Conservation (phyloP, 2,888 invertebrate species). For the Tipula confusa region DNA sequence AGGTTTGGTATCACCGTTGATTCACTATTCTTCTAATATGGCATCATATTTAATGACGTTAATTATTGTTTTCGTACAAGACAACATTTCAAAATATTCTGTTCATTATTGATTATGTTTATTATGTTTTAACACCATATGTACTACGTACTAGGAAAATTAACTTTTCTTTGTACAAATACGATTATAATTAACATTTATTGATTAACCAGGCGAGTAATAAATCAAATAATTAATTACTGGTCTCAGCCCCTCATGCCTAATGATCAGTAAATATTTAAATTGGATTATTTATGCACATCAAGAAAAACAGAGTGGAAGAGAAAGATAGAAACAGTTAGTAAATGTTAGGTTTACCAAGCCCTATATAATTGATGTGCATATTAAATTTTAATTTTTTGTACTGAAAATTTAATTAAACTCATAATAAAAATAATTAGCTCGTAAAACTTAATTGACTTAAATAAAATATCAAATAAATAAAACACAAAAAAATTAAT, state of each 20-base stretch:
- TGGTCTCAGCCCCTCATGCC: not conserved
- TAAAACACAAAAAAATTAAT: not conserved
- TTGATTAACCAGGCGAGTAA: not conserved
- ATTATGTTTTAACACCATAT: too few species aligned
- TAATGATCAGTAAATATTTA: not conserved
- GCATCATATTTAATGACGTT: too few species aligned
- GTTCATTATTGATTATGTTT: too few species aligned
- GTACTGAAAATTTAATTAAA: not conserved
- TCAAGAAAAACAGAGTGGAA: too few species aligned
- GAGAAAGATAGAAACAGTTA: not conserved
- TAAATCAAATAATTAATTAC: not conserved
- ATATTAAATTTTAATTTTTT: not conserved
- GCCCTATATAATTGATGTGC: not conserved
- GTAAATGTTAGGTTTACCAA: not conserved
- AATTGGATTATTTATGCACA: not conserved
- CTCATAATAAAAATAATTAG: not conserved
- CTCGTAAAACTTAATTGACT: conserved; percentile 12
- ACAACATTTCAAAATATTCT: too few species aligned
- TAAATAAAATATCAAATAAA: not conserved
- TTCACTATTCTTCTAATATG: too few species aligned
- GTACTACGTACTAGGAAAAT: too few species aligned
- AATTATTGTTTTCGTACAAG: too few species aligned
- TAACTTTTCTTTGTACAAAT: not conserved
- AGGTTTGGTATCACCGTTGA: too few species aligned
- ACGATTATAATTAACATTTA: not conserved